Base-by-base conservation (phyloP, 2,797 vertebrate genomes). In the Sternotherus odoratus region DNA sequence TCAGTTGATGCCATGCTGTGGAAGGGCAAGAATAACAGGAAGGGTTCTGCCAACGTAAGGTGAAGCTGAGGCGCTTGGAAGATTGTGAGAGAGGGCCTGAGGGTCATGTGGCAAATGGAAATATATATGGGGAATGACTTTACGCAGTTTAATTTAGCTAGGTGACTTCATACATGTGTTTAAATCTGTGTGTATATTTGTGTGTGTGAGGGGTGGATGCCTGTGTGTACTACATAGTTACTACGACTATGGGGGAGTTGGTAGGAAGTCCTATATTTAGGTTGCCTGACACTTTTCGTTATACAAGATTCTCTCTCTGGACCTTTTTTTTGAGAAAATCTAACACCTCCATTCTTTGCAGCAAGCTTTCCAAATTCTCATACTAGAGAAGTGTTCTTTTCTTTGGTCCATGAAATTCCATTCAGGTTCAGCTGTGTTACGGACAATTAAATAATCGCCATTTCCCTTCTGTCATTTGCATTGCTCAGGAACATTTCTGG, bases 381-480 rank as follows among this genome's bases (percentile, higher is more conserved):
- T 77, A 91, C 60, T 89, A 93, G 91, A 56, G 46, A 92, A 49
- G 39, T 15, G 26, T 75, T 83, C 8, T 94, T 95, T 92, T 82
- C 51, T 93, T 91, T 93, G 81, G 81, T 43, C 92, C 77, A 92
- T 91, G 88, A 95, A 83, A 86, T 95, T 90, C 90, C 60, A 48
- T 94, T 95, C 77, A 69, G 51, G 83, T 53, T 86, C 94, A 86
- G 82, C 66, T 83, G 88, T 60, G 53, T 89, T 94, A 87, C 85
- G 85, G 95, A 82, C 74, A 90, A 85, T 94, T 91, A 89, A 96
- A 95, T 77, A 95, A 95, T 91, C 48, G 78, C 77, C 2, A 85
- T 90, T 91, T 89, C 11, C 91, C 93, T 95, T 90, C 89, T 89
- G 85, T 53, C 86, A 82, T 49, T 94, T 96, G 89, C 86, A 92